Evolutionary conservation across 2,888 invertebrate species (phyloP).

Genomic region (Netelia virgata): DNA sequence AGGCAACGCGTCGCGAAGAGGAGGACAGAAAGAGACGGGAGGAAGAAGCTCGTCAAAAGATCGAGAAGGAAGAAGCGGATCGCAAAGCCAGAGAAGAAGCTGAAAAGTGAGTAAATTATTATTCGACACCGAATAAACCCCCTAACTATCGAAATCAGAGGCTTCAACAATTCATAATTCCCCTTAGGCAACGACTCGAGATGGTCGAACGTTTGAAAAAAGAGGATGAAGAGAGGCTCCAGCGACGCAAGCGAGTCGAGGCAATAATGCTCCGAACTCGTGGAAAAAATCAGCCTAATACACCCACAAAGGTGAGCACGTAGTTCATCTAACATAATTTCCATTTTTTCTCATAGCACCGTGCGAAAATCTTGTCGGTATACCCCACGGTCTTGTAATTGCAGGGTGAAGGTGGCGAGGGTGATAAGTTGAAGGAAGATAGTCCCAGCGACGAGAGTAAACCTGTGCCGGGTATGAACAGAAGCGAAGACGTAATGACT

Average conservation of each 20-base stretch:
- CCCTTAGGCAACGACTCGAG: conserved; percentile 89
- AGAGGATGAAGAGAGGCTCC: conserved; percentile 95
- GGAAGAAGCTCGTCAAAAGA: conserved; percentile 88
- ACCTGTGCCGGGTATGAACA: conserved; percentile 76
- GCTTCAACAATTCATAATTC: conserved; percentile 20
- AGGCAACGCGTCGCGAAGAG: conserved; percentile 91
- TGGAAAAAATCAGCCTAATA: conserved; percentile 85
- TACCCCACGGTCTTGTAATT: not conserved
- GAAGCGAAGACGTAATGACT: conserved; percentile 82
- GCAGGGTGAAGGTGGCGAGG: conserved; percentile 81
- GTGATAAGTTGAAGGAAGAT: conserved; percentile 83
- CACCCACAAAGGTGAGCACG: conserved; percentile 84
- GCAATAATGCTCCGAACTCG: conserved; percentile 97
- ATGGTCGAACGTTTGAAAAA: conserved; percentile 92
- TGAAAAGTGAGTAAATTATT: conserved; percentile 86
- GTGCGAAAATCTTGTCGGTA: conserved; percentile 23
- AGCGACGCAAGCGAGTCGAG: conserved; percentile 95
- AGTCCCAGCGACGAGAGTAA: conserved; percentile 82
- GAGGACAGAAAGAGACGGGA: conserved; percentile 91
- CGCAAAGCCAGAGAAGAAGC: conserved; percentile 94
- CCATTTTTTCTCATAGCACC: conserved; percentile 2
- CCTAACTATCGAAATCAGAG: conserved; percentile 8
- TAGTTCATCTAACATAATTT: conserved; percentile 12
- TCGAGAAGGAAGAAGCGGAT: conserved; percentile 92
- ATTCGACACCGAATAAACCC: not conserved